Base-by-base conservation (phyloP, 2,797 vertebrate species). In the Lithobates pipiens region DNA sequence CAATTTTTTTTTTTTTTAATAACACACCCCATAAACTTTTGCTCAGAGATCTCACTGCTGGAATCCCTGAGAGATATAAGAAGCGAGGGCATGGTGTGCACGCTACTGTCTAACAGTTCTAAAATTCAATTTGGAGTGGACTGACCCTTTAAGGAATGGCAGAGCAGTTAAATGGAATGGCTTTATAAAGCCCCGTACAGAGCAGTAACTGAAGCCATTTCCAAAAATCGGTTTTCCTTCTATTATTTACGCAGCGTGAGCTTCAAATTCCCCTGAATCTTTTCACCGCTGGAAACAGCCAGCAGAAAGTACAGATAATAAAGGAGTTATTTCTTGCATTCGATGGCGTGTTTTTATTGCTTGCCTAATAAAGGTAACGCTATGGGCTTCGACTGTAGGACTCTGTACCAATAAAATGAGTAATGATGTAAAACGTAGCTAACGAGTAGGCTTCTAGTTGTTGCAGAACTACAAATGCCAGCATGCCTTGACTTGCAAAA, bases 231-330 rank as follows among this genome's bases (percentile, higher is more conserved):
- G 16, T 72, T 50, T 42, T 10, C 44, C 73, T 75, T 75, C 44
- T 54, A 50, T 46, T 46, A 75, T 75, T 75, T 75, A 46, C 73
- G 16, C 44, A 75, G 73, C 50, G 3, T 46, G 73, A 72, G 34
- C 73, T 25, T n/a, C 70, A n/a, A 72, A 39, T 27, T 39, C 32
- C 70, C 70, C 70, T 32, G 25, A 72, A 72, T 72, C 70, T 18
- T 36, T 72, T 72, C 70, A 9, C 70, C 3, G 70, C 70, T 72
- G 70, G 36, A 72, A 42, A 42, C 16, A 72, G 70, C 36, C 70
- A 42, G 70, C 7, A 72, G 70, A 72, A 72, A 72, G 34, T 72
- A n/a, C 32, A 5, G 70, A 72, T 72, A 72, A 72, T 72, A 72
- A 72, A 39, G 70, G 36, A 72, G 70, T 36, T 72, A 36, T 72